A percentile compares a stretch with the other conserved stretches of the same genome.
These are phyloP conservation scores for Tupaia tana DNA, from an alignment of 2,113 vertebrate genomes.

Conservation along the genomic window DNA sequence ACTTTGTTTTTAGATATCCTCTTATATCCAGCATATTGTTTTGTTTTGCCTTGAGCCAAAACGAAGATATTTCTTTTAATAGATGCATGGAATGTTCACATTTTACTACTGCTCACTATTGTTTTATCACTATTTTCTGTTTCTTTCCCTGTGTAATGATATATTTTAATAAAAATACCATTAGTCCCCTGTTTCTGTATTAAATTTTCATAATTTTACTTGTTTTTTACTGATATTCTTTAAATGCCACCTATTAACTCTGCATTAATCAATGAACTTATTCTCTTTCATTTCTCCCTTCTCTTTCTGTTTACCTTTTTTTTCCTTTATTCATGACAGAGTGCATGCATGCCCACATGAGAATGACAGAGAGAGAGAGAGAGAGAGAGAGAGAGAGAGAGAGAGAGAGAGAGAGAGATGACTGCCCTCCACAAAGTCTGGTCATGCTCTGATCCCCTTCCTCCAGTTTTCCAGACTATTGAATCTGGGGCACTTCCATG, in stretches of 20 bases:
- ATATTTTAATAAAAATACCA: neutral
- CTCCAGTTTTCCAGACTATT: too few relatives aligned
- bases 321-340: too few relatives aligned
- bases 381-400: too few relatives aligned
- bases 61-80: neutral
- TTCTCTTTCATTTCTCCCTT: neutral
- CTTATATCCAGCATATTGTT: neutral
- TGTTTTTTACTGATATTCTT: neutral
- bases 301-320: neutral
- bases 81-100: neutral
- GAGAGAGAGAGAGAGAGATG: too few relatives aligned
- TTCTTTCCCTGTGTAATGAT: neutral
- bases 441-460: too few relatives aligned
- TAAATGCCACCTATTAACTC: neutral
- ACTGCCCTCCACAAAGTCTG: too few relatives aligned
- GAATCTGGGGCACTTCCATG: too few relatives aligned
- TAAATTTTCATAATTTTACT: neutral
- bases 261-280: neutral
- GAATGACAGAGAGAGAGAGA: too few relatives aligned
- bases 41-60: neutral
- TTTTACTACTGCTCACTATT: neutral
- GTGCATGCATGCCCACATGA: too few relatives aligned
- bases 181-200: neutral
- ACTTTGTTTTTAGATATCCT: neutral
- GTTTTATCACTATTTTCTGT: neutral